Base-by-base conservation (phyloP, 2,888 invertebrate species). In the Trilocha varians region DNA sequence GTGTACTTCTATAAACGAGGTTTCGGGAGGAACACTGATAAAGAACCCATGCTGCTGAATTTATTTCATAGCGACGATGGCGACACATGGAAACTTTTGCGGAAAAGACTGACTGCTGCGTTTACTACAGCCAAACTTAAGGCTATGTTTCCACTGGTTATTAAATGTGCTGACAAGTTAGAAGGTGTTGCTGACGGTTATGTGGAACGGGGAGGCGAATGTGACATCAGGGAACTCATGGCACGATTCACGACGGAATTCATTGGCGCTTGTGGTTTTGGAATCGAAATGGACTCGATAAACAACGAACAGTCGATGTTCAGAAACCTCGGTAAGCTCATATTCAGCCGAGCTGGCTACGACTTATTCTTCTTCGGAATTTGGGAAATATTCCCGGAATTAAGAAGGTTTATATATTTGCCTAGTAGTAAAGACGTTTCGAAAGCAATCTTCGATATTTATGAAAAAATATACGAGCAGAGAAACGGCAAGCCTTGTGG, bases 81-180 rank as follows among this genome's bases (percentile, higher is more conserved):
- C 1, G 80, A 82, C 36, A 38, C 40, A 3, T 82, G 82, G 82
- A 78, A 66, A 45, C 51, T 79, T 8, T 42, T 75, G 11, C 61
- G 80, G 1, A 72, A 78, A 43, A 65, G 72, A 5, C 39, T 80
- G n/a, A 78, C 80, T 11, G 61, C 78, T 0, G 69, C 78, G 0
- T 80, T 80, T 42, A 79, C 79, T 1, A 70, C 67, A 0, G 69
- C 72, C 2, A 78, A 79, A 43, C 48, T 82, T 18, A 75, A 70
- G 42, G 65, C 55, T 3, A 82, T 80, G 82, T 82, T 77, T 38
- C 82, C 80, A 2, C 52, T 82, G 15, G 59, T 82, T 2, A 60
- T 74, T 15, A 57, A 68, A 11, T 71, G 78, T 39, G 69, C 82
- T 0, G 67, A 72, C 38, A 78, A 72, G 44, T 46, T 78, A 18